A percentile compares a stretch with the other conserved stretches of the same genome.
Conservation (phyloP, 2,797 vertebrate genomes). For the Gymnopithys bicolor region DNA sequence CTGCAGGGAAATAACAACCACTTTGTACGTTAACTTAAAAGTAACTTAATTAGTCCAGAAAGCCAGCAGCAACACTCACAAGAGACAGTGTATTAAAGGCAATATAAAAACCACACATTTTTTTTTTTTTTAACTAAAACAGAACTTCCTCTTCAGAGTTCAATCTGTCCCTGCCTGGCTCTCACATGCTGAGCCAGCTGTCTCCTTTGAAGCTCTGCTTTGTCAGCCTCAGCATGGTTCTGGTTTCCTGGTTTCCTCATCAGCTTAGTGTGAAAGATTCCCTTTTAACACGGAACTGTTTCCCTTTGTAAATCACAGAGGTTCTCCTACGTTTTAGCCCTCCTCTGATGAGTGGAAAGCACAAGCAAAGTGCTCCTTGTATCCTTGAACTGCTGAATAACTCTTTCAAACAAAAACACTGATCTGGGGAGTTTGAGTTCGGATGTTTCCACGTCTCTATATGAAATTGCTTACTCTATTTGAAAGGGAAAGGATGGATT, state of each 20-base stretch:
- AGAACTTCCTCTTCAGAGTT: background rate
- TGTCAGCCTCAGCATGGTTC: background rate
- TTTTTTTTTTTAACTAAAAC: background rate
- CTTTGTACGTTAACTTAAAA: constrained; percentile 41
- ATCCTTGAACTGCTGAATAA: background rate
- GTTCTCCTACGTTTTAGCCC: background rate
- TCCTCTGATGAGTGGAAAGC: background rate
- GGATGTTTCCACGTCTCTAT: background rate
- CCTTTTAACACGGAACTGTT: background rate
- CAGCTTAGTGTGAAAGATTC: background rate
- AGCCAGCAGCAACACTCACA: constrained; percentile 33
- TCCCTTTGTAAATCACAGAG: background rate
- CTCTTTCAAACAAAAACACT: background rate
- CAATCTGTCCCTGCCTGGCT: background rate
- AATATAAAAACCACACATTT: background rate
- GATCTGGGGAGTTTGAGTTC: background rate
- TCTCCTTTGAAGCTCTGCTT: constrained; percentile 26
- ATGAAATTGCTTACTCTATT: background rate
- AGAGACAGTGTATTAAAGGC: background rate
- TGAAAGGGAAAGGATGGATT: background rate
- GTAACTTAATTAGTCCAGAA: constrained; percentile 59
- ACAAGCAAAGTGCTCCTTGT: background rate
- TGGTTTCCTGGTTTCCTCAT: background rate
- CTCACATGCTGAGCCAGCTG: background rate
- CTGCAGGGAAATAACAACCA: constrained; percentile 49